A percentile compares a stretch with the other conserved stretches of the same genome.
Conservation (phyloP, 2,888 invertebrate species). For the Scaptomyza flava region DNA sequence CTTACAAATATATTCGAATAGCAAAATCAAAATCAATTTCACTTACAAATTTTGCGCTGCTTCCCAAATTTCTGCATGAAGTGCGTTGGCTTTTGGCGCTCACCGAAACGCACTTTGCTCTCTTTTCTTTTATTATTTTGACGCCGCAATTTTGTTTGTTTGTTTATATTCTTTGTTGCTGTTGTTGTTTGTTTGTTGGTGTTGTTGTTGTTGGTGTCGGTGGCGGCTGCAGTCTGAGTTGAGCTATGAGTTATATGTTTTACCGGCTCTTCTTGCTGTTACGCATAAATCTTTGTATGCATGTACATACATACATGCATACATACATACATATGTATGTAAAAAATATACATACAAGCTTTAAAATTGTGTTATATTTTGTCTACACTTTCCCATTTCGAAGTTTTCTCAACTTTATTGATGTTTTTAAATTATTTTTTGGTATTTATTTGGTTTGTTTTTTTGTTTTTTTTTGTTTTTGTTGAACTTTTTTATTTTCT, state of each 20-base stretch:
- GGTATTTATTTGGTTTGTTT: constrained; percentile 50
- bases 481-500: constrained; percentile 16
- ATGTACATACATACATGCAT: not conserved
- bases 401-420: not conserved
- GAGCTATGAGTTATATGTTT: constrained; percentile 34
- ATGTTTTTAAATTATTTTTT: constrained; percentile 36
- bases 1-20: constrained; percentile 1
- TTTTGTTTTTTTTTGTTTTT: too few species aligned
- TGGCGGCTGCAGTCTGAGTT: constrained; percentile 34
- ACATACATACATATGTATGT: too few species aligned
- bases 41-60: constrained; percentile 74
- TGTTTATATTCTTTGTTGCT: constrained; percentile 35
- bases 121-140: constrained; percentile 3
- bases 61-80: constrained; percentile 70
- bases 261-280: constrained; percentile 12
- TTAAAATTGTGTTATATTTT: not conserved
- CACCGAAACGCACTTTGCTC: constrained; percentile 16
- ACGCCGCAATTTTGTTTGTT: constrained; percentile 48
- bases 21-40: constrained; percentile 54
- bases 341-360: constrained; percentile 10
- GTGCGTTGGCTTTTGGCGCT: constrained; percentile 39
- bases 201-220: constrained; percentile 7
- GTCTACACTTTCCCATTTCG: constrained; percentile 11
- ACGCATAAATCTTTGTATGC: not conserved
- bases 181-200: constrained; percentile 8